Evolutionary conservation across 2,113 vertebrate species (phyloP).

Genomic region (Macheiramphus alcinus): DNA sequence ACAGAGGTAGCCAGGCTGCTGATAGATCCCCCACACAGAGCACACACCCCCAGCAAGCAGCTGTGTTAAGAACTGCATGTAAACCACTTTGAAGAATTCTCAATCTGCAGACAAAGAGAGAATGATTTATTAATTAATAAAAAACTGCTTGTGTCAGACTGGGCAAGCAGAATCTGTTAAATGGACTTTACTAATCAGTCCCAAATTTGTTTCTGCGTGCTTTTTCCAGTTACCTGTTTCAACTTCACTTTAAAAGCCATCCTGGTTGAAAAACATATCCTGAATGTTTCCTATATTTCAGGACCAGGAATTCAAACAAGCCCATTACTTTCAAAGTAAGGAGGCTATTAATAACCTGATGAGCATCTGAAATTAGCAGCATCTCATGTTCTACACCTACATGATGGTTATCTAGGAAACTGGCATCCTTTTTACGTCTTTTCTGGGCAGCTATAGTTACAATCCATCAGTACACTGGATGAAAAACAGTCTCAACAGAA

Average conservation of each 20-base stretch:
- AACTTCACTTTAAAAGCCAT: neutral
- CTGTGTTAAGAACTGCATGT: constrained; percentile 8
- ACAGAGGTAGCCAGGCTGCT: constrained; percentile 56
- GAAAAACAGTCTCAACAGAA: constrained; percentile 22
- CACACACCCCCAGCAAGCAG: constrained; percentile 47
- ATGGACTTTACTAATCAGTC: neutral
- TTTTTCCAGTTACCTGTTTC: constrained; percentile 8
- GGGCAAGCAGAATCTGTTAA: neutral
- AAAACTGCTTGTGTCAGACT: neutral
- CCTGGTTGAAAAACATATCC: neutral
- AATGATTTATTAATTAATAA: neutral
- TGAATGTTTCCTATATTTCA: neutral
- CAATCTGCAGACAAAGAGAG: constrained; percentile 6
- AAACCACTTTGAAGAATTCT: constrained; percentile 40
- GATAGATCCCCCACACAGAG: constrained; percentile 57
- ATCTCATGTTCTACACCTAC: constrained; percentile 48
- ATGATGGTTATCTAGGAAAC: constrained; percentile 49
- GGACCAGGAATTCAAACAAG: constrained; percentile 19
- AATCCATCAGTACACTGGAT: constrained; percentile 2
- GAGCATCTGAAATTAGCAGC: constrained; percentile 51
- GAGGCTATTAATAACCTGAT: constrained; percentile 40
- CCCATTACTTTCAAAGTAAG: constrained; percentile 13
- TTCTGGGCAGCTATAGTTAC: neutral
- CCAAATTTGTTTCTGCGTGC: neutral
- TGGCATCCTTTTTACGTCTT: constrained; percentile 1